phyloP scores from a whole-genome alignment of 2,888 invertebrate genomes.

The Athalia rosae region DNA sequence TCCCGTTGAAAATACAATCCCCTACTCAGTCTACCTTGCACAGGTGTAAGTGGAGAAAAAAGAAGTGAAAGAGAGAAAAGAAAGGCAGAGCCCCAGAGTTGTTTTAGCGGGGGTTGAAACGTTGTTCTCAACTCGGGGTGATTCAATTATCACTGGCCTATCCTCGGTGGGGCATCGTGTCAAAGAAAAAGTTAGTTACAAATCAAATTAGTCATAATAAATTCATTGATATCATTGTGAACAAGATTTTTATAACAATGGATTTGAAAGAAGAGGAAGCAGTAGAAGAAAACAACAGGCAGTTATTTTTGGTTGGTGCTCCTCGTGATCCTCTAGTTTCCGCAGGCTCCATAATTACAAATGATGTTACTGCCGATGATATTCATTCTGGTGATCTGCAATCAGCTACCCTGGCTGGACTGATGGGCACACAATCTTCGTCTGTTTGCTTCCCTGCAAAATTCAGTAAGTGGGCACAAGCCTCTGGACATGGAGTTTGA shows the following conservation, averaged over 20 bases:
- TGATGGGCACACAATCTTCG: constrained; percentile 70
- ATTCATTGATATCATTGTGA: constrained; percentile 14
- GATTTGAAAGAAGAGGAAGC: constrained; percentile 69
- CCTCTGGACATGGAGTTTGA: constrained; percentile 58
- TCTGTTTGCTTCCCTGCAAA: constrained; percentile 71
- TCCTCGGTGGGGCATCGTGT: constrained; percentile 42
- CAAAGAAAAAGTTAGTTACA: constrained; percentile 42
- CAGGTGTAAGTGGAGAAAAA: constrained; percentile 62
- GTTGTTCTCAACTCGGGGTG: constrained; percentile 58
- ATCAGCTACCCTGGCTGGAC: constrained; percentile 67
- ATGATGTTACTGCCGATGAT: constrained; percentile 61
- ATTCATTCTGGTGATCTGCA: constrained; percentile 67
- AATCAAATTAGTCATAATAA: constrained; percentile 33
- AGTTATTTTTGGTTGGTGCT: constrained; percentile 67
- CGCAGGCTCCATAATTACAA: constrained; percentile 65
- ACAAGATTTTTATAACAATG: constrained; percentile 56
- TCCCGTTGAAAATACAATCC: constrained; percentile 64
- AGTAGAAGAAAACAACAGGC: constrained; percentile 62
- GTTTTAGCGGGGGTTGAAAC: constrained; percentile 58
- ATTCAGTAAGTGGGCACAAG: constrained; percentile 69
- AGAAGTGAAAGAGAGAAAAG: constrained; percentile 59
- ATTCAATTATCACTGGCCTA: constrained; percentile 60
- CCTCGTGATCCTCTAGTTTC: constrained; percentile 71
- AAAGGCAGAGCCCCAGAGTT: constrained; percentile 51
- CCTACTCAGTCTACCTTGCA: constrained; percentile 62